Evolutionary conservation across 2,888 invertebrate species (phyloP), one percentile per base, ranked within the genome.

Genomic region (Drosophila mayaguana): DNA sequence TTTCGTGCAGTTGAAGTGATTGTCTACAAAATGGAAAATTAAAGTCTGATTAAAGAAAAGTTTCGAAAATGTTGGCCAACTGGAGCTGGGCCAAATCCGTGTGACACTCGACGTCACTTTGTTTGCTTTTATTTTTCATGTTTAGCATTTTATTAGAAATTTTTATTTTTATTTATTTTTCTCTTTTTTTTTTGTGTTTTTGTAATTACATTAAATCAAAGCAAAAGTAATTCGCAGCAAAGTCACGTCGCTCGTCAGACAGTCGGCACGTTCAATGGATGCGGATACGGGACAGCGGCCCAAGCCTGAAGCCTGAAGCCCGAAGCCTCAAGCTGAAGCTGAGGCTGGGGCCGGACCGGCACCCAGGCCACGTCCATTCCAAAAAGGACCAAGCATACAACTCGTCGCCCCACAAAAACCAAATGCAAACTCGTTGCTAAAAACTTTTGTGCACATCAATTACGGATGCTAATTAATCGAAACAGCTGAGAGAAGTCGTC

Each of bases 1-100:
- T 91, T 93, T 94, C 94, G 90, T 96, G 96, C 78, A 95, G 94
- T 66, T 94, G 93, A 9, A 95, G 92, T 56, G 94, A 93, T 73
- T 94, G 93, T 78, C 95, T 96, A 59, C 8, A 86, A 40, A 25
- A 14, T 14, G 16, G 0, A 8, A 69, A 55, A 32, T 51, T 12
- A 64, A 40, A 45, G 32, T n/a, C 28, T 18, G 42, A 20, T 45
- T 38, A 20, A 50, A 34, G 50, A 18, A 42, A 9, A 14, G n/a
- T 57, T 54, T 18, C 46, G 34, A 36, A 32, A 20, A 8, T 43
- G 32, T 32, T 32, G 32, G 11, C 2, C 9, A 11, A 11, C 32
- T 12, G 43, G 32, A 7, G 28, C 28, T 32, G 56, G 56, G 43
- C 20, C 38, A 11, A 16, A 54, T 62, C 54, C 45, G 14, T 68